Conservation (phyloP, 1,140 invertebrate species). For the Trachelipus rathkii region DNA sequence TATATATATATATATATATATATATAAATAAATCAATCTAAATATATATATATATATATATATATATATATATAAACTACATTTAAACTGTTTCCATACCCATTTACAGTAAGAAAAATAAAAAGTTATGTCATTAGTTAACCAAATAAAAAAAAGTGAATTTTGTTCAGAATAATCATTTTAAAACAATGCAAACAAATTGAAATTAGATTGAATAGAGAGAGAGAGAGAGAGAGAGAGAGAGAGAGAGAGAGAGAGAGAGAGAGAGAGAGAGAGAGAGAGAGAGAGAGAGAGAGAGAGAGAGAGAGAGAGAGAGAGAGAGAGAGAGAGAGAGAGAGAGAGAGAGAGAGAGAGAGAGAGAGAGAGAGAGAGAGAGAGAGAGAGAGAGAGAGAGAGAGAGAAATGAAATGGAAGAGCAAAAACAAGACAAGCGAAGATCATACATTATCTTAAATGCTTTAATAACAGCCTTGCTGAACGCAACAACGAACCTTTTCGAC, state of each 20-base stretch:
- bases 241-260: conserved; percentile 22
- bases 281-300: conserved; percentile 23
- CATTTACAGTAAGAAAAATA: too few relatives aligned
- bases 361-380: background rate
- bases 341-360: background rate
- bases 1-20: too few relatives aligned
- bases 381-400: background rate
- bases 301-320: conserved; percentile 21
- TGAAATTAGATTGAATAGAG: too few relatives aligned
- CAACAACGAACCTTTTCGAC: background rate
- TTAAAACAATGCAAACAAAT: too few relatives aligned
- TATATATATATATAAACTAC: too few relatives aligned
- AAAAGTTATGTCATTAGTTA: too few relatives aligned
- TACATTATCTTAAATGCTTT: conserved; percentile 6
- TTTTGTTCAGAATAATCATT: too few relatives aligned
- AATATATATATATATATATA: too few relatives aligned
- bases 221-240: conserved; percentile 21
- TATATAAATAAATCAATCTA: too few relatives aligned
- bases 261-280: conserved; percentile 22
- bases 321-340: background rate
- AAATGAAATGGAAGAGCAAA: background rate
- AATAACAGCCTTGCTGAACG: background rate
- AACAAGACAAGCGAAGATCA: background rate
- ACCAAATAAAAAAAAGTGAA: too few relatives aligned
- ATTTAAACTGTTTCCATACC: too few relatives aligned